phyloP scores from a whole-genome alignment of 2,113 vertebrate species.

The Bombycilla garrulus region DNA sequence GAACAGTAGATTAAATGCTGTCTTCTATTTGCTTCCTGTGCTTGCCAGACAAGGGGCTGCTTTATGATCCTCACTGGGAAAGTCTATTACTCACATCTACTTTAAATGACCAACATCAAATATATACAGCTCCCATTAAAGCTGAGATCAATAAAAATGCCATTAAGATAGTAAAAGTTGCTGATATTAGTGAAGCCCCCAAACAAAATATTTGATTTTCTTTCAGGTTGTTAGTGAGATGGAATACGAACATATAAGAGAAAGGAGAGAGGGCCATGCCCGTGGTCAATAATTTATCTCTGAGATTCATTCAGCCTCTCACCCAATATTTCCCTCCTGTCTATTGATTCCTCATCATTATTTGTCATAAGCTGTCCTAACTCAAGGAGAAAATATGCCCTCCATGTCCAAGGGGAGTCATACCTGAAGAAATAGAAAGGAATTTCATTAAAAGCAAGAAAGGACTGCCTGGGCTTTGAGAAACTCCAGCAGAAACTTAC shows the following conservation, averaged over 20 bases:
- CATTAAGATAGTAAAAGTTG: constrained; percentile 96
- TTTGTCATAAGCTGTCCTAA: constrained; percentile 84
- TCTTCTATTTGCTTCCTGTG: constrained; percentile 81
- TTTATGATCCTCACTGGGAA: constrained; percentile 92
- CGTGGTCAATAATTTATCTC: constrained; percentile 87
- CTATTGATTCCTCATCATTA: constrained; percentile 85
- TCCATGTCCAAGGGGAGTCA: constrained; percentile 80
- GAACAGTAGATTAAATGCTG: constrained; percentile 88
- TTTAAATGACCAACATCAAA: constrained; percentile 97
- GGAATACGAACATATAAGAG: constrained; percentile 80
- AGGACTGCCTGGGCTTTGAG: constrained; percentile 74
- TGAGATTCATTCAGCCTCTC: constrained; percentile 84
- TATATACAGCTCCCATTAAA: constrained; percentile 96
- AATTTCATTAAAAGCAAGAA: constrained; percentile 84
- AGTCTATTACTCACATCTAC: constrained; percentile 97
- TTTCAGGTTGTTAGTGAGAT: constrained; percentile 87
- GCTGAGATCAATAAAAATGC: constrained; percentile 96
- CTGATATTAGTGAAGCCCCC: constrained; percentile 96
- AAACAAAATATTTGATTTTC: constrained; percentile 99
- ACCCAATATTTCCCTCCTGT: constrained; percentile 82
- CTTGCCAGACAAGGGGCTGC: constrained; percentile 84
- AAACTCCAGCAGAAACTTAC: constrained; percentile 73
- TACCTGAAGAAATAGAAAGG: constrained; percentile 86
- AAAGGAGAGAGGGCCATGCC: constrained; percentile 78
- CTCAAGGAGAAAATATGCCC: constrained; percentile 82